Conservation (phyloP, 2,888 invertebrate genomes). For the Tipula helvola region DNA sequence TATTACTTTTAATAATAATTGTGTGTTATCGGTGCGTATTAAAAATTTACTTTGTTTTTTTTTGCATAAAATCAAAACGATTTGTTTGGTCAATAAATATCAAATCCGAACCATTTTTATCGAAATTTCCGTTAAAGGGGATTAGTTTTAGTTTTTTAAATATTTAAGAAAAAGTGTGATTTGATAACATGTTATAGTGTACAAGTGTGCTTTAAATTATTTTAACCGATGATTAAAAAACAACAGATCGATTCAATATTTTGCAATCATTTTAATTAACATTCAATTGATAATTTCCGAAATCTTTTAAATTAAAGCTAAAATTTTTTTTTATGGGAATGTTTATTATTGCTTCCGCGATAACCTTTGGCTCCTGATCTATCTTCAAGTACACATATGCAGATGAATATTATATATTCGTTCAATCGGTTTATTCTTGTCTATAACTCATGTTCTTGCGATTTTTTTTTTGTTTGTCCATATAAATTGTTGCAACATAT, state of each 20-base stretch:
- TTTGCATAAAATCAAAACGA: neutral
- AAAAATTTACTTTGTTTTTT: neutral
- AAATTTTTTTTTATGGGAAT: neutral
- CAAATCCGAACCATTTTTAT: neutral
- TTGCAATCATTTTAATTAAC: neutral
- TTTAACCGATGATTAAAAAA: neutral
- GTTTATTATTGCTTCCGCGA: neutral
- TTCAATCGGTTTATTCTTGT: neutral
- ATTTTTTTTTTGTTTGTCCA: neutral
- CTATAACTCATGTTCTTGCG: neutral
- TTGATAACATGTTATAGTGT: neutral
- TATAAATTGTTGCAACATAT: neutral
- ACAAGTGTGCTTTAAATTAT: neutral
- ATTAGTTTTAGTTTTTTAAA: neutral
- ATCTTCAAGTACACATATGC: neutral
- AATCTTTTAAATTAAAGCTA: neutral
- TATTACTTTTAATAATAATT: neutral
- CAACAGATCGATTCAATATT: neutral
- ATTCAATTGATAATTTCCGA: neutral
- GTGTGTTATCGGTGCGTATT: neutral
- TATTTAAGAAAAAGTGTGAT: neutral
- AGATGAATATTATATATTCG: neutral
- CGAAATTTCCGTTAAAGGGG: neutral
- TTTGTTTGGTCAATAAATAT: neutral
- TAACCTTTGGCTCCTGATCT: neutral